Evolutionary conservation across 2,888 invertebrate genomes (phyloP), one percentile per base, ranked within the genome.

Genomic region (Fissipunctia ypsillon): DNA sequence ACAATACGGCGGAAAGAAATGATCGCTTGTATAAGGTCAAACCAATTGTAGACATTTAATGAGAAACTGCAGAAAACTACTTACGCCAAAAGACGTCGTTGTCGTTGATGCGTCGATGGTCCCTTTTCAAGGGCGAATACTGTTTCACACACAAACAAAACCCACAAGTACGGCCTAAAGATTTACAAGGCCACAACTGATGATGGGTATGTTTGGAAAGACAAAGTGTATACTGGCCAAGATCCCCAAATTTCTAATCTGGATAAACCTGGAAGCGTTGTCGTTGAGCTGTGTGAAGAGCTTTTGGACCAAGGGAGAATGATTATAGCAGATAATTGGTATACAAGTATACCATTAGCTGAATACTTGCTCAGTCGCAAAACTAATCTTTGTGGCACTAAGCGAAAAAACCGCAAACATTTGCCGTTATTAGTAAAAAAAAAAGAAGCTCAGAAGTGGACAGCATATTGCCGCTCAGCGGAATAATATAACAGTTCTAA

Each of bases 41-140:
- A 63, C 80, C 83, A 79, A 25, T 81, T 69, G 54, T 80, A 67
- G 78, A 84, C 70, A 76, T 74, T 35, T 85, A 22, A 81, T 84
- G 59, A 61, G 70, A 41, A 84, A 85, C 64, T 76, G 60, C 38
- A 68, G 71, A 63, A 76, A 67, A 48, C 57, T 84, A 43, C 56
- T 69, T 50, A 74, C 81, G 60, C 83, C 83, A 52, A 73, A 71
- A 54, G 76, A 84, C 60, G 52, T 28, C 63, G 35, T 82, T 54
- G 82, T 78, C 35, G 77, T 84, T 0, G 85, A 84, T 52, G 85
- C 85, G 64, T 84, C 84, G 12, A 86, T 87, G 81, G 78, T 86
- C 19, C 76, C 66, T 4, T 85, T 86, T 72, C 71, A 76, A 75
- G 81, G 81, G 19, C 57, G 79, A 73, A 35, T 83, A 48, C 60